Conservation (phyloP, 2,797 vertebrate species). For the Geotrypetes seraphini region DNA sequence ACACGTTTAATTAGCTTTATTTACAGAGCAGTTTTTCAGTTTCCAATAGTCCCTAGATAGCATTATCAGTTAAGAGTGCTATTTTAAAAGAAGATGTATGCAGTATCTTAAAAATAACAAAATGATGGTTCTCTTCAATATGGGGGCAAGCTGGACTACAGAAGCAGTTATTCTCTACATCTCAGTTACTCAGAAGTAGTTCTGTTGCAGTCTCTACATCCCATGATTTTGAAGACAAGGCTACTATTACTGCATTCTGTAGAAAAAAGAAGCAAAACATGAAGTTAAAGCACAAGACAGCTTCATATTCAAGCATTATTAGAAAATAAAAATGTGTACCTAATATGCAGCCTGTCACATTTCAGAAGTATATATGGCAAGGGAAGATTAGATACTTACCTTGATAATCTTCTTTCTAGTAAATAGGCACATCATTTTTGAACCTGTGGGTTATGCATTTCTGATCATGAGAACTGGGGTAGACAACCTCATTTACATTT, state of each 20-base stretch:
- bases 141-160: slow-evolving; percentile 52
- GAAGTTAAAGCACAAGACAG: too few relatives aligned
- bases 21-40: slow-evolving; percentile 80
- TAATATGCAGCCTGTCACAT: too few relatives aligned
- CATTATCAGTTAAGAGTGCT: slow-evolving; percentile 64
- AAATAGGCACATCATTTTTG: too few relatives aligned
- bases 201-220: slow-evolving; percentile 96
- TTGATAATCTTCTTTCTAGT: too few relatives aligned
- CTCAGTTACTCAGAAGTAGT: slow-evolving; percentile 95
- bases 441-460: too few relatives aligned
- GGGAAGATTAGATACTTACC: too few relatives aligned
- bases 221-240: slow-evolving; percentile 98
- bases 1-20: slow-evolving; percentile 93
- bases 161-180: slow-evolving; percentile 45
- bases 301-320: too few relatives aligned
- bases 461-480: too few relatives aligned
- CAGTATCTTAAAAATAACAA: slow-evolving; percentile 71
- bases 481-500: too few relatives aligned
- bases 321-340: too few relatives aligned
- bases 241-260: slow-evolving; percentile 98
- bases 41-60: slow-evolving; percentile 67
- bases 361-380: too few relatives aligned
- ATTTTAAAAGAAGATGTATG: slow-evolving; percentile 81
- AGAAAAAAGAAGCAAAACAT: slow-evolving; percentile 13
- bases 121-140: slow-evolving; percentile 64